phyloP scores from a whole-genome alignment of 1,140 invertebrate species.

The Pectinophora gossypiella region DNA sequence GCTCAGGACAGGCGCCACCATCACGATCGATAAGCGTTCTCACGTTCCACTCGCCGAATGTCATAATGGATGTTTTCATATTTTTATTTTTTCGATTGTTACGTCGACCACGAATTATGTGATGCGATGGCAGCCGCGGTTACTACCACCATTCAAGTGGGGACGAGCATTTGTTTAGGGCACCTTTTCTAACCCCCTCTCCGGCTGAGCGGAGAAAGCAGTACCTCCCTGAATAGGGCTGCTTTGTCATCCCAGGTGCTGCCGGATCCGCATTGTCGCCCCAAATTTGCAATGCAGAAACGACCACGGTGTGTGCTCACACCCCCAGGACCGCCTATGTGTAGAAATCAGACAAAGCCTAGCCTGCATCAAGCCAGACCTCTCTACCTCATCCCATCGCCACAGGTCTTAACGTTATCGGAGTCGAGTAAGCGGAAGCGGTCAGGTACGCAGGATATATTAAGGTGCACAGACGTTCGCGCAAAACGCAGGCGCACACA shows the following conservation, averaged over 20 bases:
- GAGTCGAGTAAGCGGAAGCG: conserved; percentile 18
- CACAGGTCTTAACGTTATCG: conserved; percentile 13
- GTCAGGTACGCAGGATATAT: conserved; percentile 22
- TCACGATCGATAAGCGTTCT: conserved; percentile 21
- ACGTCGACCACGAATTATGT: conserved; percentile 11
- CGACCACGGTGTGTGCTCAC: conserved; percentile 14
- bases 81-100: conserved; percentile 9
- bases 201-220: conserved; percentile 22
- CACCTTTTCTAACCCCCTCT: conserved; percentile 33
- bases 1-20: conserved; percentile 16
- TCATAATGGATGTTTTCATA: conserved; percentile 7
- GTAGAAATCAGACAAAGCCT: conserved; percentile 24
- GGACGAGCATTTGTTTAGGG: conserved; percentile 22
- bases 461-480: conserved; percentile 13
- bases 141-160: conserved; percentile 11
- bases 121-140: conserved; percentile 8
- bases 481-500: conserved; percentile 16
- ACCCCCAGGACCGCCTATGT: conserved; percentile 17
- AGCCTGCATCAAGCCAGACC: conserved; percentile 21
- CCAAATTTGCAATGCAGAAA: conserved; percentile 10
- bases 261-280: conserved; percentile 17
- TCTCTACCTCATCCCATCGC: conserved; percentile 28
- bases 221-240: conserved; percentile 27
- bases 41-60: conserved; percentile 25
- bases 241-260: conserved; percentile 25